phyloP scores from a whole-genome alignment of 2,797 vertebrate genomes.

The Parotocinclus haroldoi region DNA sequence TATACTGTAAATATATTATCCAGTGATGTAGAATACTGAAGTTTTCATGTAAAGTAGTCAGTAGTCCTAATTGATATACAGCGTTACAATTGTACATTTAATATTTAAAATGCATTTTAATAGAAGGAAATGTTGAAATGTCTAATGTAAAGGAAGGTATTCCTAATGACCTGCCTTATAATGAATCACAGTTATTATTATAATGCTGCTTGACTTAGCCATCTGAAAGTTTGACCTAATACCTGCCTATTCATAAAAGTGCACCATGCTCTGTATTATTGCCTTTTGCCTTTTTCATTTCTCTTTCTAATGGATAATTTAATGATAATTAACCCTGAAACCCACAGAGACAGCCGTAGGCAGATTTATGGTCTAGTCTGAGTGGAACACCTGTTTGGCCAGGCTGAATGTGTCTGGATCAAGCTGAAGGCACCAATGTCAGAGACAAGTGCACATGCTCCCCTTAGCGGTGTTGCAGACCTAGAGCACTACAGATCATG shows the following conservation, averaged over 20 bases:
- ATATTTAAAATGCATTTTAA: too few relatives aligned
- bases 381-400: slow-evolving; percentile 71
- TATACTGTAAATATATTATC: too few relatives aligned
- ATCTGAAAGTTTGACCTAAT: slow-evolving; percentile 29
- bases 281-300: slow-evolving; percentile 64
- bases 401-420: slow-evolving; percentile 67
- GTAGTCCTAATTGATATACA: too few relatives aligned
- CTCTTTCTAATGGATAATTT: slow-evolving; percentile 76
- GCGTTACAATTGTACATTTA: too few relatives aligned
- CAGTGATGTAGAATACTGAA: too few relatives aligned
- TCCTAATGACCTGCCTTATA: too few relatives aligned
- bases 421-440: slow-evolving; percentile 65
- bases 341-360: slow-evolving; percentile 67
- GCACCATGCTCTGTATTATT: slow-evolving; percentile 63
- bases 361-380: slow-evolving; percentile 74
- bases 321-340: slow-evolving; percentile 81
- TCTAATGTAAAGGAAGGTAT: too few relatives aligned
- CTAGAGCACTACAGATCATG: slow-evolving; percentile 24
- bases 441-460: slow-evolving; percentile 74
- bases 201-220: too few relatives aligned
- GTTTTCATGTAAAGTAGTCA: too few relatives aligned
- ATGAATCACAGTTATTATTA: too few relatives aligned
- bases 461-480: slow-evolving; percentile 52
- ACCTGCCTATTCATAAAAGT: slow-evolving; percentile 49
- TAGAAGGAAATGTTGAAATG: too few relatives aligned